Conservation (phyloP, 64 coral and sea anemone genomes). For the Porites lutea region DNA sequence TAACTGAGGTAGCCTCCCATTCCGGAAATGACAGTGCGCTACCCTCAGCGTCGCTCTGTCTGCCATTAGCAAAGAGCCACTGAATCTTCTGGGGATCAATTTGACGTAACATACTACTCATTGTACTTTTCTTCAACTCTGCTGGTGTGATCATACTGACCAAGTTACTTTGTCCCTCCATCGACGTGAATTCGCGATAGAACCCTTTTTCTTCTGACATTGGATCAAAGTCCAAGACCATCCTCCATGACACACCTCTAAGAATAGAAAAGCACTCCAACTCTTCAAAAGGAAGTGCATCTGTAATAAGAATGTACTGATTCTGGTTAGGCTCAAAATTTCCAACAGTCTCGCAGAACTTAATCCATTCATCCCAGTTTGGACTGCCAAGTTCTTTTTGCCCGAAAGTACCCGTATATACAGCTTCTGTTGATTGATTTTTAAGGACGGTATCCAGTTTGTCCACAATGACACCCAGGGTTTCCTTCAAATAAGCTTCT, state of each 20-base stretch:
- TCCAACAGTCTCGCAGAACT: constrained; percentile 68
- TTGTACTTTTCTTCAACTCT: constrained; percentile 45
- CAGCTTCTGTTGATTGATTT: no score
- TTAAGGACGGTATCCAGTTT: no score
- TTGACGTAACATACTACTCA: constrained; percentile 35
- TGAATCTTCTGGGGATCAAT: constrained; percentile 65
- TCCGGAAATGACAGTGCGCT: constrained; percentile 17
- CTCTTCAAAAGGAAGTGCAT: constrained; percentile 49
- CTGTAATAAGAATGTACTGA: constrained; percentile 77
- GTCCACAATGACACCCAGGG: no score
- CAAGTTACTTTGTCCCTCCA: constrained; percentile 60
- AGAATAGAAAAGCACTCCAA: constrained; percentile 53
- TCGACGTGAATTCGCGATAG: constrained; percentile 61
- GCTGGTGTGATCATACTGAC: constrained; percentile 73
- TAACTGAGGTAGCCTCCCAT: constrained; percentile 72
- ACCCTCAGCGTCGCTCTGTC: constrained; percentile 54
- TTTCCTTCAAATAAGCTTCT: no score
- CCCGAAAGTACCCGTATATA: no score
- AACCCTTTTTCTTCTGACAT: constrained; percentile 84
- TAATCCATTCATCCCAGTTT: constrained; percentile 76
- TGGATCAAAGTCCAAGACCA: constrained; percentile 85
- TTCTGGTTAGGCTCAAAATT: constrained; percentile 72
- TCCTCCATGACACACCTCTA: constrained; percentile 85
- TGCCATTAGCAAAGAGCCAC: constrained; percentile 87
- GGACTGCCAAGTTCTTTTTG: constrained; percentile 41